phyloP scores from a whole-genome alignment of 1,140 invertebrate genomes.

The Sminthurides bifidus region DNA sequence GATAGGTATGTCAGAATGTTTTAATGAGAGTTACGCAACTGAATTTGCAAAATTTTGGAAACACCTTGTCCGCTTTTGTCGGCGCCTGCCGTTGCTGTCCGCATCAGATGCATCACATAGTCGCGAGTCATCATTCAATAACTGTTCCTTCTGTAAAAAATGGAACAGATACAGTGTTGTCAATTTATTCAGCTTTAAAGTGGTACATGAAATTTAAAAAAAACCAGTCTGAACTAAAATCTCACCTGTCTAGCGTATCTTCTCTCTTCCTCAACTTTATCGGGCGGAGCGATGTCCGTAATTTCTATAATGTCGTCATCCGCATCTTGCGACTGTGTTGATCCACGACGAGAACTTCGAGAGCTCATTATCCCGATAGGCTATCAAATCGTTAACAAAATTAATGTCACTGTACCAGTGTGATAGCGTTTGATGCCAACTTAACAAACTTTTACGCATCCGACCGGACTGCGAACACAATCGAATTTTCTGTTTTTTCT shows the following conservation, averaged over 20 bases:
- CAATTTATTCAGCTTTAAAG: background rate
- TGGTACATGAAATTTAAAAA: too few species aligned
- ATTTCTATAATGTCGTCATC: background rate
- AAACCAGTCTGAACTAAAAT: background rate
- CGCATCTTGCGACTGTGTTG: too few species aligned
- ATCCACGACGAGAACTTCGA: too few species aligned
- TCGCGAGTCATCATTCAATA: conserved; percentile 11
- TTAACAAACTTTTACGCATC: too few species aligned
- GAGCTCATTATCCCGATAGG: too few species aligned
- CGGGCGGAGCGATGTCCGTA: background rate
- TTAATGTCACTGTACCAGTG: too few species aligned
- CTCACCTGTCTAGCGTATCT: conserved; percentile 1
- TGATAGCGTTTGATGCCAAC: too few species aligned
- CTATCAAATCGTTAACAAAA: too few species aligned
- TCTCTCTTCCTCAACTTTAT: background rate
- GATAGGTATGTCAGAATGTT: too few species aligned
- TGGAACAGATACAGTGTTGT: background rate
- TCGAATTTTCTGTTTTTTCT: too few species aligned
- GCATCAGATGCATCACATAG: conserved; percentile 16
- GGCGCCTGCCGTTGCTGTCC: background rate
- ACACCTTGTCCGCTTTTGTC: conserved; percentile 4
- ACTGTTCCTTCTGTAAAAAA: background rate
- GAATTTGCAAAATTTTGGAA: background rate
- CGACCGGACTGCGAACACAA: too few species aligned
- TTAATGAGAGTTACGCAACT: too few species aligned